Base-by-base conservation (phyloP, 1,140 invertebrate species). In the Cyclina sinensis region DNA sequence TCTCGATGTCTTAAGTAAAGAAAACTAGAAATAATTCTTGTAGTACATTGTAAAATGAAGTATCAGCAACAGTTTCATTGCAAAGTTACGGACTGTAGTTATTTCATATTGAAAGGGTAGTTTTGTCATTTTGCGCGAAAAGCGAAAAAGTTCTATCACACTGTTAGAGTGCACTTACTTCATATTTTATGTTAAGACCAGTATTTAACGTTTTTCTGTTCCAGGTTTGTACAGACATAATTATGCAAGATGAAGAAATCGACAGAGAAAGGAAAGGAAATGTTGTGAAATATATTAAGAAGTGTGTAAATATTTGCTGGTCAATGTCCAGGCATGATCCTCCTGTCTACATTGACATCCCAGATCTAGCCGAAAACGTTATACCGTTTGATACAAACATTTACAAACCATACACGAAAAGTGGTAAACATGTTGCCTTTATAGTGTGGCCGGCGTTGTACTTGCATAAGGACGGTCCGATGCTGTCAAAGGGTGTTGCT, bases 361-460 rank as follows among this genome's bases (percentile, higher is more conserved):
- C 1, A 32, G 35, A 7, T 21, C 18, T 27, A 0, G 16, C 65
- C 79, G 81, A 84, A 7, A 39, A 54, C 12, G 24, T 11, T 14
- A n/a, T n/a, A n/a, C 62, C 21, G 5, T 88, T 90, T 32, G 79
- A 90, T 46, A 68, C 32, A 12, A 54, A 89, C 21, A 51, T 37
- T 0, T 80, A 88, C 21, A 70, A 81, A 21, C 51, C 90, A 21
- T 90, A 89, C 54, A 90, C 90, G n/a, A 90, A 90, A 65, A 32
- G 37, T n/a, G 90, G 90, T 35, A 65, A 89, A 2, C 18, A 37
- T 32, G 65, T 90, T 30, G 76, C 86, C 57, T 90, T 76, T 79
- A 35, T 88, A 0, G 90, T 90, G 14, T 90, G 90, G 86, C 90
- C 90, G 37, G 54, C 78, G 0, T 59, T 90, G 30, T 90, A 82